Percentiles rank a stretch among this genome's conserved stretches.
These are phyloP conservation scores for Syngnathus floridae DNA, from an alignment of 2,113 vertebrate genomes.

Conservation along the genomic window DNA sequence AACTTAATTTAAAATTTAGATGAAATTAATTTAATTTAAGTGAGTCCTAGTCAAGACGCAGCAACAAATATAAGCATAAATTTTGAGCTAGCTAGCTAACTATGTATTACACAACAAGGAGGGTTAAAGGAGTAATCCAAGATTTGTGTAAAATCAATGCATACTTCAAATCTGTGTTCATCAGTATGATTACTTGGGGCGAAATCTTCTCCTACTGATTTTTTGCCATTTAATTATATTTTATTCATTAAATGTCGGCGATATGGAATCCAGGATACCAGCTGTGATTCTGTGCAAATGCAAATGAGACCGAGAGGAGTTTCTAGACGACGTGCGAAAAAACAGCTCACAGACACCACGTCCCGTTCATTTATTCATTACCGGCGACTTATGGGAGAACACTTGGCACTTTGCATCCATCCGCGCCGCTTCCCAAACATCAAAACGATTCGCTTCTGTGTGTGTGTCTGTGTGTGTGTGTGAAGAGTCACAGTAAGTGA, in stretches of 20 bases:
- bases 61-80: too few species aligned
- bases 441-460: conserved; percentile 24
- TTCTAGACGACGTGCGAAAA: conserved; percentile 22
- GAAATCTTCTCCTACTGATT: not conserved
- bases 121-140: too few species aligned
- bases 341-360: conserved; percentile 22
- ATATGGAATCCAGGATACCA: conserved; percentile 17
- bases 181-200: not conserved
- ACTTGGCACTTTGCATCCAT: conserved; percentile 43
- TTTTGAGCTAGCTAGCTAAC: too few species aligned
- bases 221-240: not conserved
- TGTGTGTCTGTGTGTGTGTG: conserved; percentile 21
- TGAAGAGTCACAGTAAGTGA: conserved; percentile 50
- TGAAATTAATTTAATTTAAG: too few species aligned
- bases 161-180: too few species aligned
- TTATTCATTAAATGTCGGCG: conserved; percentile 11
- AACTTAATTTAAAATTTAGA: too few species aligned
- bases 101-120: too few species aligned
- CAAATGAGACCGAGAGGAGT: conserved; percentile 27
- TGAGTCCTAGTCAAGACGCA: too few species aligned
- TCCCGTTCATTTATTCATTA: conserved; percentile 50
- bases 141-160: too few species aligned
- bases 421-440: conserved; percentile 34
- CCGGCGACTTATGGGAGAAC: conserved; percentile 43
- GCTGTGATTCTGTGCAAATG: conserved; percentile 21